Percentiles rank a stretch among this genome's conserved stretches.
Evolutionary conservation across 2,797 vertebrate species (phyloP).

Genomic region (Artibeus jamaicensis): DNA sequence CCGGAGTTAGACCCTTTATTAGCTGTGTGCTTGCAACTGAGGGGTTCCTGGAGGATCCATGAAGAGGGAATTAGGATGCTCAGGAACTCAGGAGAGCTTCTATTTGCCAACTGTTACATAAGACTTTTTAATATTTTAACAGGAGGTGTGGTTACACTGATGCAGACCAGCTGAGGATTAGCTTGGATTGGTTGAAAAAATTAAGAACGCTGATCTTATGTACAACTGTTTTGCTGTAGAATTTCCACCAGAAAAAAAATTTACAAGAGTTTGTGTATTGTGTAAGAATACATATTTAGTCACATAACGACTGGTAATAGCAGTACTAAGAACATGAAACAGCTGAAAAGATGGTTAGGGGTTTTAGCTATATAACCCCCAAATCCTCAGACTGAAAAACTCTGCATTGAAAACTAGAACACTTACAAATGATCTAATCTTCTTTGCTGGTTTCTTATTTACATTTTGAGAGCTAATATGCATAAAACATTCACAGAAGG

Average conservation of each 20-base stretch:
- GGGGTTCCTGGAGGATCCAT: background rate
- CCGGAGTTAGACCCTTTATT: background rate
- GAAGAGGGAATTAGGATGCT: background rate
- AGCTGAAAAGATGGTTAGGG: background rate
- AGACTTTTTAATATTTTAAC: background rate
- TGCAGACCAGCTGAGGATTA: background rate
- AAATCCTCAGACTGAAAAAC: background rate
- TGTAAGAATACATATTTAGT: background rate
- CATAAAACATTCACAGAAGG: background rate
- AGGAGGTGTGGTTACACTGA: background rate
- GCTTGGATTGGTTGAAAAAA: background rate
- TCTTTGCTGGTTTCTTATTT: background rate
- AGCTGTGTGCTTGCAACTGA: background rate
- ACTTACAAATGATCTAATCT: background rate
- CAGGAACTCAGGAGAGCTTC: background rate
- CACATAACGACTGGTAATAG: background rate
- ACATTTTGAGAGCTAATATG: background rate
- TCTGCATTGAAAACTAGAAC: background rate
- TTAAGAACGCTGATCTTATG: background rate
- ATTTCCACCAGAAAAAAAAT: background rate
- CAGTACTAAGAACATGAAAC: background rate
- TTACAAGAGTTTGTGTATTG: background rate
- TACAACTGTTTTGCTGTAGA: background rate
- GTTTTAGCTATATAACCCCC: background rate
- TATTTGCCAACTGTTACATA: background rate